Evolutionary conservation across 2,797 vertebrate genomes (phyloP).

Genomic region (Holocentrus rufus): DNA sequence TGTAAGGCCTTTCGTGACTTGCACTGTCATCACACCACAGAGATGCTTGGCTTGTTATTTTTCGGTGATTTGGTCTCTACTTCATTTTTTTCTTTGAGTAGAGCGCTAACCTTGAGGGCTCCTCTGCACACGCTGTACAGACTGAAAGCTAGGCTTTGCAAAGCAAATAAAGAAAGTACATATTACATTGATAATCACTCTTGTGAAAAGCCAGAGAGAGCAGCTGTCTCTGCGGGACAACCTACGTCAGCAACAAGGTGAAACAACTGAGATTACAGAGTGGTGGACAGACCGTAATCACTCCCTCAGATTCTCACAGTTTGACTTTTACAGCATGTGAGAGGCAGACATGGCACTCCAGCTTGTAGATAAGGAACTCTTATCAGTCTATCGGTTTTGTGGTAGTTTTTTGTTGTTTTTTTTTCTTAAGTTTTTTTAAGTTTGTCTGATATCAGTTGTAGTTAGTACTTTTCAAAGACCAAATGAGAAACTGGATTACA

Average conservation of each 20-base stretch:
- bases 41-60: background rate
- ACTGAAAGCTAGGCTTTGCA: conserved; percentile 19
- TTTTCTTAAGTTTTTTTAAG: background rate
- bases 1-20: too few species aligned
- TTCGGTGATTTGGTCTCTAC: background rate
- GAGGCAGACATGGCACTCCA: conserved; percentile 15
- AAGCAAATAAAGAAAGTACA: conserved; percentile 60
- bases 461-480: background rate
- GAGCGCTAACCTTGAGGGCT: conserved; percentile 47
- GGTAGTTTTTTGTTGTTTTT: background rate
- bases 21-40: too few species aligned
- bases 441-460: background rate
- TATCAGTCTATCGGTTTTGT: conserved; percentile 18
- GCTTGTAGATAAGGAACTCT: conserved; percentile 21
- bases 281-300: conserved; percentile 47
- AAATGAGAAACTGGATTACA: conserved; percentile 2
- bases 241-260: conserved; percentile 66
- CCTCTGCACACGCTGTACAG: conserved; percentile 27
- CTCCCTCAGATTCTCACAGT: conserved; percentile 43
- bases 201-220: conserved; percentile 32
- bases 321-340: conserved; percentile 35
- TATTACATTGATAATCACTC: conserved; percentile 52
- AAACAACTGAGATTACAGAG: conserved; percentile 61
- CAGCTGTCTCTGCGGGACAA: conserved; percentile 56
- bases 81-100: background rate